Evolutionary conservation across 2,797 vertebrate species (phyloP).

Genomic region (Sitta carolinensis): DNA sequence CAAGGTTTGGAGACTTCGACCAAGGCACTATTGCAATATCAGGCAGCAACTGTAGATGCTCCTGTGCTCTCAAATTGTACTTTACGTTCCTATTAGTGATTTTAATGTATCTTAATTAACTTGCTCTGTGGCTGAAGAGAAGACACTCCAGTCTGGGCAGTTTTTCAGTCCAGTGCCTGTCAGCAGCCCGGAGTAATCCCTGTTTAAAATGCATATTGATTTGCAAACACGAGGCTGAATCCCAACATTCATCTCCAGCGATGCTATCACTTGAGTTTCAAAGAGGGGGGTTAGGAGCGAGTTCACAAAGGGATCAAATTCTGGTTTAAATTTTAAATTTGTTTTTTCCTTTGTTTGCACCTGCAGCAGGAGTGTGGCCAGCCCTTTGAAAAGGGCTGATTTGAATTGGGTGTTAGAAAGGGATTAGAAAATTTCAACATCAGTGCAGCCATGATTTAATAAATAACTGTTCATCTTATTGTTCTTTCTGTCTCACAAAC

Average conservation of each 20-base stretch:
- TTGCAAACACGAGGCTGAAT: neutral
- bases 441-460: neutral
- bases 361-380: conserved; percentile 5
- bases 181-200: conserved; percentile 24
- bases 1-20: neutral
- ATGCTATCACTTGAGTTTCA: conserved; percentile 2
- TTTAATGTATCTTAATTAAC: conserved; percentile 26
- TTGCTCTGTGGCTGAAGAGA: neutral
- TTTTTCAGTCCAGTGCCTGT: conserved; percentile 21
- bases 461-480: neutral
- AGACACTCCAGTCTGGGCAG: conserved; percentile 34
- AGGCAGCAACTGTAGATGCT: neutral
- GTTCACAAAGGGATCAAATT: neutral
- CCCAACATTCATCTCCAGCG: neutral
- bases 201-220: conserved; percentile 25
- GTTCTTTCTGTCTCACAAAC: neutral
- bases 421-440: neutral
- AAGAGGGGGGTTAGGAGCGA: neutral
- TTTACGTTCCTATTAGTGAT: neutral
- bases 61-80: neutral
- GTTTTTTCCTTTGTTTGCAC: conserved; percentile 19
- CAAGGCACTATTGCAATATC: neutral
- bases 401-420: neutral
- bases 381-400: neutral
- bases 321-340: conserved; percentile 6